Evolutionary conservation across 2,113 vertebrate genomes (phyloP), one percentile per base, ranked within the genome.

Genomic region (Plectropomus leopardus): DNA sequence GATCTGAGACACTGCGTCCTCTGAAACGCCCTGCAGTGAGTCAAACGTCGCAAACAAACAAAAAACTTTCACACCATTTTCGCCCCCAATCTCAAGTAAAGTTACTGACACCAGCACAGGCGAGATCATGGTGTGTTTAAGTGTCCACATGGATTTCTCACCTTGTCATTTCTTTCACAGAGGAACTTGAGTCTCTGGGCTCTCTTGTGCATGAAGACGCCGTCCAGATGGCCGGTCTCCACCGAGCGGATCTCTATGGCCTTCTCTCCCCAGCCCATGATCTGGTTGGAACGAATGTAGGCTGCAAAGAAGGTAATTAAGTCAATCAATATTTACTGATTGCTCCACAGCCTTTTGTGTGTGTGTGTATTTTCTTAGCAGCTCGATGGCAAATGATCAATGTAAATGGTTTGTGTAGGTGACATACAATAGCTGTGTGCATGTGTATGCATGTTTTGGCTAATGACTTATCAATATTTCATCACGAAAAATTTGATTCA

Each of bases 231-330:
- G 13, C 98, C 98, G 0, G 98, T 99, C 88, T 99, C 98, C 92
- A 99, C 98, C 0, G 98, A 99, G 34, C 98, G 97, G 88, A 99
- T 99, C 88, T 99, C 98, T 0, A 99, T 99, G 76, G 98, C 98
- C 91, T 99, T 99, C 93, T 99, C 98, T 40, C 98, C 98, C 98
- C 98, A 99, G 82, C 98, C 98, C 98, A 99, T 99, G 69, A 99
- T 99, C 95, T 99, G 98, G 89, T 99, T 99, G 70, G 98, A 99
- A 23, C 98, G 96, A 77, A 99, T 99, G 91, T 99, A 99, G 0
- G 98, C 98, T 99, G 88, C 73, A 72, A 54, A 84, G 60, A 87
- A 87, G 63, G 71, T 4, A 15, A 14, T 45, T 9, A 7, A 65
- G 28, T 76, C 15, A 63, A 59, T 11, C 0, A 1, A 28, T 3